Evolutionary conservation across 2,888 invertebrate species (phyloP).

Genomic region (Leptinotarsa peninsularis): DNA sequence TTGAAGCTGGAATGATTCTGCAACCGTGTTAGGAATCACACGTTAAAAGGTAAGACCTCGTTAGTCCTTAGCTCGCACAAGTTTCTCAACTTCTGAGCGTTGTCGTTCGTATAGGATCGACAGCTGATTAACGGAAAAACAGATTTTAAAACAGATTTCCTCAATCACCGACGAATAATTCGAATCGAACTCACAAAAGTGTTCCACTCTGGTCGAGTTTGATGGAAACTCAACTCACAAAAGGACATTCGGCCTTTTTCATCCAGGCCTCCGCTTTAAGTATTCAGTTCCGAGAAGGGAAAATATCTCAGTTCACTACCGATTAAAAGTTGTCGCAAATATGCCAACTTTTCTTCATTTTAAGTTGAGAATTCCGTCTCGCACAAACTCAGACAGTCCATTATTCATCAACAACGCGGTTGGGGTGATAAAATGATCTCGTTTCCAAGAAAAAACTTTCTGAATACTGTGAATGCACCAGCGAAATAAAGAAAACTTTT

Average conservation of each 20-base stretch:
- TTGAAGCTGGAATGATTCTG: too few species aligned
- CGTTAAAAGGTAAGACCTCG: too few species aligned
- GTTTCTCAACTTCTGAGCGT: too few species aligned
- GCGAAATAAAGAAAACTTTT: conserved; percentile 30
- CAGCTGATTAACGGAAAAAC: too few species aligned
- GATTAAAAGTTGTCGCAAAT: conserved; percentile 36
- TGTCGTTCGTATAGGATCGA: too few species aligned
- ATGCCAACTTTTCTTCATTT: conserved; percentile 38
- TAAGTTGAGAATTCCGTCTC: conserved; percentile 36
- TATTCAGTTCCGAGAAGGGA: conserved; percentile 5
- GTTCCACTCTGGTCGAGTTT: background rate
- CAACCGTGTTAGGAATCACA: too few species aligned
- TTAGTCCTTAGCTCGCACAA: too few species aligned
- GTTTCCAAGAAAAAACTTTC: conserved; percentile 30
- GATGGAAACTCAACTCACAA: background rate
- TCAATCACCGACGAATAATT: background rate
- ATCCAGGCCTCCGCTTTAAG: background rate
- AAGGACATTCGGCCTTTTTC: background rate
- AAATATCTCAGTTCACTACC: conserved; percentile 27
- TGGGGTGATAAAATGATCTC: conserved; percentile 36
- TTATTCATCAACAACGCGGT: conserved; percentile 40
- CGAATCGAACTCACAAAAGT: background rate
- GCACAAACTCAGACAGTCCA: conserved; percentile 34
- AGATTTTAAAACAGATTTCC: too few species aligned
- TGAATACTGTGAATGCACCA: conserved; percentile 29